Conservation (phyloP, 2,113 vertebrate species). For the Ibidorhyncha struthersii region DNA sequence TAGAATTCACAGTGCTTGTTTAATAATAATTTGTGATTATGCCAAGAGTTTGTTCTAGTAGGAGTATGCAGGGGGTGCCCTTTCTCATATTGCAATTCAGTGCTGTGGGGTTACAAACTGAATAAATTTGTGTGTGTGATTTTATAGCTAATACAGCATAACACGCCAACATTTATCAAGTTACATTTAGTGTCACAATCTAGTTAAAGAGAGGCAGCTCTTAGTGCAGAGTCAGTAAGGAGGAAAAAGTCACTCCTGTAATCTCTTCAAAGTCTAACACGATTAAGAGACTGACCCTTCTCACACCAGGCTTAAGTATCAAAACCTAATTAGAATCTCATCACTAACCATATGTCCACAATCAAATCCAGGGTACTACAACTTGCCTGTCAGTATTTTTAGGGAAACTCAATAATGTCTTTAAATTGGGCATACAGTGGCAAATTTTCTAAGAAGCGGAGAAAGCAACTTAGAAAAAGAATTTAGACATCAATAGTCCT, state of each 20-base stretch:
- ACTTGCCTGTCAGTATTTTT: not conserved
- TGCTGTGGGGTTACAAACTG: not conserved
- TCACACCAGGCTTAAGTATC: constrained; percentile 22
- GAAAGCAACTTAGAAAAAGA: not conserved
- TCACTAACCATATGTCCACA: constrained; percentile 10
- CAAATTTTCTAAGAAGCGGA: not conserved
- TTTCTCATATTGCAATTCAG: not conserved
- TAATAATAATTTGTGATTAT: not conserved
- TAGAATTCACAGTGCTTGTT: not conserved
- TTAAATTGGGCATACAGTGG: not conserved
- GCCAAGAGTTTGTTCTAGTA: not conserved
- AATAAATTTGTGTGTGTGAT: not conserved
- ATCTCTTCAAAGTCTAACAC: constrained; percentile 40
- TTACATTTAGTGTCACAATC: not conserved
- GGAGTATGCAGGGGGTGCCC: not conserved
- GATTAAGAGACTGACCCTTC: constrained; percentile 45
- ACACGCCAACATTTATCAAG: not conserved
- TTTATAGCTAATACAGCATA: not conserved
- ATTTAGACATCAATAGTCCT: not conserved
- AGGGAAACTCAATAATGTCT: not conserved
- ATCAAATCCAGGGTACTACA: not conserved
- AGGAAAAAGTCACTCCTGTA: constrained; percentile 14
- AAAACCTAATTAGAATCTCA: constrained; percentile 39
- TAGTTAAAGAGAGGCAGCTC: not conserved
- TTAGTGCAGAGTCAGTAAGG: not conserved